Evolutionary conservation across 2,113 vertebrate genomes (phyloP).

Genomic region (Phyllostomus hastatus): DNA sequence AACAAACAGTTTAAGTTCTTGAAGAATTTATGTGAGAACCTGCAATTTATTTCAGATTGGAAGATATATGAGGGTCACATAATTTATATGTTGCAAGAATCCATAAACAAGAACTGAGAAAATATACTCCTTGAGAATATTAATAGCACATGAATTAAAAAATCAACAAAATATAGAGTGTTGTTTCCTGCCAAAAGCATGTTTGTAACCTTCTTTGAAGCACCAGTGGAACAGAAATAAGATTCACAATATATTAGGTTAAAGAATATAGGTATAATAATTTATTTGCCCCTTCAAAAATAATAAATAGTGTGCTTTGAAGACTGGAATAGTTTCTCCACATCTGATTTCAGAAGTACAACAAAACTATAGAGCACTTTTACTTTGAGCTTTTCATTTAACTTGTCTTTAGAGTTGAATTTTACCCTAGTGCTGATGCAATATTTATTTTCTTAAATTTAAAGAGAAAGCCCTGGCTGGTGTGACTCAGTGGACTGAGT

Average conservation of each 20-base stretch:
- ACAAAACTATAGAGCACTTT: neutral
- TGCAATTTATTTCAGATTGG: conserved; percentile 17
- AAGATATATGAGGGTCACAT: neutral
- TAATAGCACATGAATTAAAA: conserved; percentile 8
- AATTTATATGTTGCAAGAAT: neutral
- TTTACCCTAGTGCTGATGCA: conserved; percentile 1
- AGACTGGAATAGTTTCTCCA: neutral
- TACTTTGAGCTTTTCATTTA: conserved; percentile 31
- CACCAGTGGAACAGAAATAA: neutral
- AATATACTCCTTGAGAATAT: neutral
- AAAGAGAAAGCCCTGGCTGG: too few species aligned
- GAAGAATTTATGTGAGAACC: neutral
- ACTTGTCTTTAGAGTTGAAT: conserved; percentile 24
- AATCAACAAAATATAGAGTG: conserved; percentile 15
- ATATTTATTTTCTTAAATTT: neutral
- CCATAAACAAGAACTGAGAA: neutral
- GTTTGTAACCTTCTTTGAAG: conserved; percentile 16
- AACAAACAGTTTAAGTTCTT: neutral
- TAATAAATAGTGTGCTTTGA: neutral
- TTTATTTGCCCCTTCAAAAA: conserved; percentile 45
- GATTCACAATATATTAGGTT: conserved; percentile 1
- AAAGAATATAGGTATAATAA: conserved; percentile 6
- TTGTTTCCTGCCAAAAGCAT: conserved; percentile 34
- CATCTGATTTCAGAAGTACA: neutral
- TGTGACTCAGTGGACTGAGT: too few species aligned